A percentile compares a stretch with the other conserved stretches of the same genome.
Evolutionary conservation across 2,888 invertebrate genomes (phyloP).

Genomic region (Hypselothyrea guttata): DNA sequence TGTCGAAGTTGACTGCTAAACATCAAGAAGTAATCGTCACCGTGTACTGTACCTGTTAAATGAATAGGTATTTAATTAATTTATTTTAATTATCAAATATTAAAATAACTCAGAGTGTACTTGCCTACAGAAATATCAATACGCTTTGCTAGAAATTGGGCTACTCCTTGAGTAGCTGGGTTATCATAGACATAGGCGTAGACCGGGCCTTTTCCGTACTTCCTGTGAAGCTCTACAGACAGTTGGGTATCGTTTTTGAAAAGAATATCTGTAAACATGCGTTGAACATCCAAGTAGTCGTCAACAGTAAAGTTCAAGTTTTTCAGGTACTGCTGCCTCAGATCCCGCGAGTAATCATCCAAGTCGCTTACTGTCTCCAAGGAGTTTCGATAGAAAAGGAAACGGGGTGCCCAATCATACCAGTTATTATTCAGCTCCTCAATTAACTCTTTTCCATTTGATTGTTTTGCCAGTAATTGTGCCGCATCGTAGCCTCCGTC

Average conservation of each 20-base stretch:
- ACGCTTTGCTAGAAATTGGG: constrained; percentile 78
- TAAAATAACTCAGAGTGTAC: neutral
- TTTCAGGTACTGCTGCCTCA: constrained; percentile 25
- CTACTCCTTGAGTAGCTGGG: constrained; percentile 15
- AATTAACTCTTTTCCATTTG: constrained; percentile 22
- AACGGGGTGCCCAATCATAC: constrained; percentile 31
- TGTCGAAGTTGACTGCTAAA: constrained; percentile 34
- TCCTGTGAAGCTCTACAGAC: constrained; percentile 82
- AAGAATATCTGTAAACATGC: constrained; percentile 87
- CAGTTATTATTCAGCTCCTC: constrained; percentile 29
- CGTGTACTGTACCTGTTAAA: constrained; percentile 67
- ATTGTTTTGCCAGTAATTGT: constrained; percentile 5
- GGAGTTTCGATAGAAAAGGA: constrained; percentile 24
- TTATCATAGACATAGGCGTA: constrained; percentile 84
- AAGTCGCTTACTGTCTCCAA: constrained; percentile 16
- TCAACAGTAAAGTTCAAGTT: constrained; percentile 80
- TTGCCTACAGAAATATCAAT: constrained; percentile 64
- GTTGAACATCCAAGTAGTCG: constrained; percentile 80
- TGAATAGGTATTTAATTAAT: neutral
- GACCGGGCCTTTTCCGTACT: constrained; percentile 18
- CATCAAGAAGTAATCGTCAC: constrained; percentile 71
- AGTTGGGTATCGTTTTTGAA: constrained; percentile 85
- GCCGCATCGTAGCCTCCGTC: constrained; percentile 35
- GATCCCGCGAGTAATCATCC: constrained; percentile 16
- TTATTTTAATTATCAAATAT: neutral